phyloP scores from a whole-genome alignment of 1,140 invertebrate species.

The Lasioglossum baleicum region DNA sequence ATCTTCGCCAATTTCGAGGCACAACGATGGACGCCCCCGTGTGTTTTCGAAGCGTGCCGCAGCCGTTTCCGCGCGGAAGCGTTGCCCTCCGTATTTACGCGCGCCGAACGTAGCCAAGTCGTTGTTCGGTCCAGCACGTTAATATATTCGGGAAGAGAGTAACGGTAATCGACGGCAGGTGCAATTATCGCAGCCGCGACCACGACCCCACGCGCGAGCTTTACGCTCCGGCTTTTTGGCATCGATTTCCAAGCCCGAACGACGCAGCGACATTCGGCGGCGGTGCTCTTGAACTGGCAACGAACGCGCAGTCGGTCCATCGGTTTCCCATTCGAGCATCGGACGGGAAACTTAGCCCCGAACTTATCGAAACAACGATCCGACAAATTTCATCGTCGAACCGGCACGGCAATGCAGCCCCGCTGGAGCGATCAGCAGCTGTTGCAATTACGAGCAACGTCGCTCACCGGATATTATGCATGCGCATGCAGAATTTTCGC shows the following conservation, averaged over 20 bases:
- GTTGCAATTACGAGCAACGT: slow-evolving; percentile 6
- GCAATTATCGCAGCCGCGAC: slow-evolving; percentile 51
- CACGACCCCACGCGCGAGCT: not conserved
- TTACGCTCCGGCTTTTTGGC: not conserved
- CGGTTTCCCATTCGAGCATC: not conserved
- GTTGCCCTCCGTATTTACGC: too few species aligned
- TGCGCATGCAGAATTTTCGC: slow-evolving; percentile 47
- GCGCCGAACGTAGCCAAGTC: not conserved
- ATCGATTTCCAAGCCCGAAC: not conserved
- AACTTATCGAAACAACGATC: not conserved
- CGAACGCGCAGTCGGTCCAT: too few species aligned
- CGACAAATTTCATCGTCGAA: not conserved
- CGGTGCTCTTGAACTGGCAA: too few species aligned
- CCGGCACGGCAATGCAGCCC: not conserved
- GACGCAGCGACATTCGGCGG: not conserved
- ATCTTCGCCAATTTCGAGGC: too few species aligned
- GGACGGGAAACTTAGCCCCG: not conserved
- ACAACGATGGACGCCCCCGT: too few species aligned
- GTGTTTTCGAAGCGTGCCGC: too few species aligned
- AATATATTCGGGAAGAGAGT: slow-evolving; percentile 10
- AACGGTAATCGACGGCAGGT: slow-evolving; percentile 50
- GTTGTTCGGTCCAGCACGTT: not conserved
- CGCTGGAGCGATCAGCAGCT: not conserved
- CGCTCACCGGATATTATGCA: slow-evolving; percentile 43
- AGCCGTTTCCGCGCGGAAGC: too few species aligned